A percentile compares a stretch with the other conserved stretches of the same genome.
Conservation (phyloP, 2,797 vertebrate species). For the Phylloscopus collybita region DNA sequence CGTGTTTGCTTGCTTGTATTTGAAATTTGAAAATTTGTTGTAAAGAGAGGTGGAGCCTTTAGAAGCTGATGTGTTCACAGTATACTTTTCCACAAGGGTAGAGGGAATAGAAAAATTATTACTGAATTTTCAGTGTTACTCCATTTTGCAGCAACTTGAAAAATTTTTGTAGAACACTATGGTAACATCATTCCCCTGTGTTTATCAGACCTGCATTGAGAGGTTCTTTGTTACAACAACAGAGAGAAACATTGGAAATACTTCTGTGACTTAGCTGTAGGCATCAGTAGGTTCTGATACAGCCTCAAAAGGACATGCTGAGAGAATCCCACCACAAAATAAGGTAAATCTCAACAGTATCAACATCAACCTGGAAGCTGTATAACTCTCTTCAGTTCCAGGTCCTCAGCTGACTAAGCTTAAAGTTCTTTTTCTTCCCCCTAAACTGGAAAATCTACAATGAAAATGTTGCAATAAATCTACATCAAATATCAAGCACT, state of each 20-base stretch:
- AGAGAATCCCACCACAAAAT: background rate
- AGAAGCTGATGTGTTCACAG: background rate
- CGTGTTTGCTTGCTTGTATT: background rate
- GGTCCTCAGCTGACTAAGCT: background rate
- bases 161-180: background rate
- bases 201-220: background rate
- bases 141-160: background rate
- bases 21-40: background rate
- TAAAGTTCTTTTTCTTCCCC: background rate
- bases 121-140: background rate
- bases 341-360: background rate
- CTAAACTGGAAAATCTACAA: background rate
- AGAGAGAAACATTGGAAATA: background rate
- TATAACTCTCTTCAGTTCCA: background rate
- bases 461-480: background rate
- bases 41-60: background rate
- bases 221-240: background rate
- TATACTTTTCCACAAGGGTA: background rate
- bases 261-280: background rate
- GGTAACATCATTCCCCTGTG: rapidly evolving
- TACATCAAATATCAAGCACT: background rate
- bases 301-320: background rate
- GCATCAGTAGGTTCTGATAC: background rate
- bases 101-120: background rate
- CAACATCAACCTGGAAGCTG: rapidly evolving